phyloP scores from a whole-genome alignment of 2,888 invertebrate genomes.

The Osedax frankpressi region DNA sequence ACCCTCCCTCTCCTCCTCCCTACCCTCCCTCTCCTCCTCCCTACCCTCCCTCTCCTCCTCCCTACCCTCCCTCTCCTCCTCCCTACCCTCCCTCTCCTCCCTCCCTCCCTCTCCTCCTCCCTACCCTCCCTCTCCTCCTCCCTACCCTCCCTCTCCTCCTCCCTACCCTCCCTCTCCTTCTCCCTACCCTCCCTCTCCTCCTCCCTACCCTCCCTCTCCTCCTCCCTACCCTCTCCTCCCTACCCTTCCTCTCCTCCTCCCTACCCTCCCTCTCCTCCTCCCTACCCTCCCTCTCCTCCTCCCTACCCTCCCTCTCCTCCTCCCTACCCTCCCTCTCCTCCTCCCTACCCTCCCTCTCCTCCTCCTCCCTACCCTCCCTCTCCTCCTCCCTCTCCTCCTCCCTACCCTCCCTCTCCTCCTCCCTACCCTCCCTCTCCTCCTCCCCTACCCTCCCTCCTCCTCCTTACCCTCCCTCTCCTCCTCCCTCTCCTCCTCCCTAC shows the following conservation, averaged over 20 bases:
- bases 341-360: background rate
- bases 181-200: background rate
- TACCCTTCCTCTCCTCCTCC: background rate
- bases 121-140: background rate
- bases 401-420: background rate
- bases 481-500: background rate
- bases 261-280: background rate
- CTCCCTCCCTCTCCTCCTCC: background rate
- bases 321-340: background rate
- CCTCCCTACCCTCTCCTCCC: background rate
- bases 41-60: no score
- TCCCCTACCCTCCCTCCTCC: background rate
- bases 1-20: background rate
- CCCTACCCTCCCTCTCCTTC: background rate
- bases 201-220: background rate
- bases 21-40: background rate
- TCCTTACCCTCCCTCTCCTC: background rate
- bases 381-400: background rate
- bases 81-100: background rate
- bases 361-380: background rate
- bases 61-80: background rate
- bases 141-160: background rate
- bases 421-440: background rate
- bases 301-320: background rate
- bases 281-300: background rate